These are phyloP conservation scores for Sebastes jordani DNA, from an alignment of 2,797 vertebrate species.

Conservation along the genomic window DNA sequence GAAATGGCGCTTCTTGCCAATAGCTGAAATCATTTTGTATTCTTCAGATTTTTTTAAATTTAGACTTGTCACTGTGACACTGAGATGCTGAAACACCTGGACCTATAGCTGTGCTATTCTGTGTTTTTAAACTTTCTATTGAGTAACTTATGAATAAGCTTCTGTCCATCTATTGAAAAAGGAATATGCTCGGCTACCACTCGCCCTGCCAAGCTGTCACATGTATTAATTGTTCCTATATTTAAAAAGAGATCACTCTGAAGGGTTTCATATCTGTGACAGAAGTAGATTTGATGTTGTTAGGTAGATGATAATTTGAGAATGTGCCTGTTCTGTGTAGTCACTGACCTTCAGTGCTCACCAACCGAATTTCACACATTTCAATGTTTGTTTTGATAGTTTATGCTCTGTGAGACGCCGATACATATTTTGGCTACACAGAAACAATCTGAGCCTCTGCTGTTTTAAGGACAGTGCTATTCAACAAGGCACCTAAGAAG, in stretches of 20 bases:
- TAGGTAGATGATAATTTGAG: slow-evolving; percentile 23
- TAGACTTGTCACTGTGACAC: slow-evolving; percentile 75
- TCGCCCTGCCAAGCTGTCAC: slow-evolving; percentile 46
- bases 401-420: slow-evolving; percentile 21
- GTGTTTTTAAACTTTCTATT: slow-evolving; percentile 46
- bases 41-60: slow-evolving; percentile 35
- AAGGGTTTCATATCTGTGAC: slow-evolving; percentile 37
- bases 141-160: slow-evolving; percentile 65
- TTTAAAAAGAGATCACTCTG: slow-evolving; percentile 26
- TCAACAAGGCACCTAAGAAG: slow-evolving; percentile 19
- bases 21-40: slow-evolving; percentile 61
- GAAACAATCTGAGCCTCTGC: slow-evolving; percentile 47
- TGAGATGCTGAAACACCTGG: slow-evolving; percentile 71
- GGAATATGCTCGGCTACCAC: slow-evolving; percentile 34
- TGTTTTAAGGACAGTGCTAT: slow-evolving; percentile 22
- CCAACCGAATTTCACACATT: slow-evolving; percentile 13
- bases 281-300: slow-evolving; percentile 36
- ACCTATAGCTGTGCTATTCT: slow-evolving; percentile 73
- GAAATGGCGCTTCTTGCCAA: slow-evolving; percentile 51
- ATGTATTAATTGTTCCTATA: slow-evolving; percentile 24
- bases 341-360: slow-evolving; percentile 9
- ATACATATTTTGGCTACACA: slow-evolving; percentile 19
- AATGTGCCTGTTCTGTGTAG: slow-evolving; percentile 35
- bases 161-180: slow-evolving; percentile 43
- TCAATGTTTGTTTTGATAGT: slow-evolving; percentile 20